A percentile compares a stretch with the other conserved stretches of the same genome.
Evolutionary conservation across 2,113 vertebrate species (phyloP).

Genomic region (Rhombomys opimus): DNA sequence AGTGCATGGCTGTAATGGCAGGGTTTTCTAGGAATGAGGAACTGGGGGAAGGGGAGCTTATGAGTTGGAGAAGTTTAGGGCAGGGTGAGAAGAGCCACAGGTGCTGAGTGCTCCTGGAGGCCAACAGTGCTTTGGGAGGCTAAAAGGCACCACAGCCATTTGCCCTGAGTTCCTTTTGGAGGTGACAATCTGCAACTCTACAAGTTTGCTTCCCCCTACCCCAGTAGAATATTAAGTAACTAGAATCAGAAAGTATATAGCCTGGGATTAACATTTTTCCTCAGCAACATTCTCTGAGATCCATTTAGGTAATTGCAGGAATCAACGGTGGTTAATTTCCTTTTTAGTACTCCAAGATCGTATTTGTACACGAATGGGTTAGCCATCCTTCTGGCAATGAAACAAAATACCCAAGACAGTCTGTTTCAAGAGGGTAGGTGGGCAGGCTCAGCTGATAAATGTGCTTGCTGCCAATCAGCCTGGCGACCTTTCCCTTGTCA

Average conservation of each 20-base stretch:
- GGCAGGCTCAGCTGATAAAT: neutral
- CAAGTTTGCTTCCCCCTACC: neutral
- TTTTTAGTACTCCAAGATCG: neutral
- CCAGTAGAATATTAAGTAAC: neutral
- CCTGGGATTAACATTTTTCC: neutral
- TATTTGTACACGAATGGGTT: neutral
- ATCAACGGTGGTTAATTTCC: neutral
- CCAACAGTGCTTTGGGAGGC: neutral
- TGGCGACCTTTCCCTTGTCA: neutral
- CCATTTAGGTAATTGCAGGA: neutral
- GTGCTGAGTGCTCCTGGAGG: neutral
- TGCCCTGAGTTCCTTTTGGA: neutral
- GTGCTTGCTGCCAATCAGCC: neutral
- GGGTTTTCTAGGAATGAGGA: neutral
- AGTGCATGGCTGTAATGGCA: neutral
- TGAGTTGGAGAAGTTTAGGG: neutral
- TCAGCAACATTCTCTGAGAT: neutral
- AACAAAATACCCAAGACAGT: neutral
- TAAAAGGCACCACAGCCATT: neutral
- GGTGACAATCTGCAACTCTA: neutral
- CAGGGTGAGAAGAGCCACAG: neutral
- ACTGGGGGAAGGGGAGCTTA: neutral
- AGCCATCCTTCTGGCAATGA: neutral
- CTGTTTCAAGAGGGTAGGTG: neutral
- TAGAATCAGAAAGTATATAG: neutral